Conservation (phyloP, 2,797 vertebrate species). For the Falco columbarius region DNA sequence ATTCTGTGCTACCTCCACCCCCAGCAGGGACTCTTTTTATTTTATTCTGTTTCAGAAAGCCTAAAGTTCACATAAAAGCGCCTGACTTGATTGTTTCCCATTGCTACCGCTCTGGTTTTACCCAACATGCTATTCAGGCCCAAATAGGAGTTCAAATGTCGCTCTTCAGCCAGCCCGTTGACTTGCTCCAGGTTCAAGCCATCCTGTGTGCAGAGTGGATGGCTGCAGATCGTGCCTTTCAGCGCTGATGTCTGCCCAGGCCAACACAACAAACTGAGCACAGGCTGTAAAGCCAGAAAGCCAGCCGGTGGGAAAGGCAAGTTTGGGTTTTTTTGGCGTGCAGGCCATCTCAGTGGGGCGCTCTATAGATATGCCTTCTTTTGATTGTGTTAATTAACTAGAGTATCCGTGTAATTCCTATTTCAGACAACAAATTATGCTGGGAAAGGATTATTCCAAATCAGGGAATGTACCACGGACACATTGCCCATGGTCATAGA, state of each 20-base stretch:
- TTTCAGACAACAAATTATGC: not conserved
- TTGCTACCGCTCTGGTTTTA: not conserved
- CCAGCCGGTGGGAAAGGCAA: not conserved
- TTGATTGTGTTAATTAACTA: not conserved
- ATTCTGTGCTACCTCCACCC: not conserved
- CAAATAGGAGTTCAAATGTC: not conserved
- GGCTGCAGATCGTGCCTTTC: not conserved
- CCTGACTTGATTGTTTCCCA: not conserved
- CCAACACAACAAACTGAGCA: not conserved
- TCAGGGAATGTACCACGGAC: not conserved
- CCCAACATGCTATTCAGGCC: not conserved
- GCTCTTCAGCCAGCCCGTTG: not conserved
- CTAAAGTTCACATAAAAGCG: not conserved
- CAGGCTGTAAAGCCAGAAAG: not conserved
- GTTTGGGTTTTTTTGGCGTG: not conserved
- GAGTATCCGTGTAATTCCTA: not conserved
- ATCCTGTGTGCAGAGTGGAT: accelerated
- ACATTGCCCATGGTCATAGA: not conserved
- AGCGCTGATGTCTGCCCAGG: not conserved
- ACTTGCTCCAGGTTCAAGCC: not conserved
- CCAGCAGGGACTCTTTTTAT: not conserved
- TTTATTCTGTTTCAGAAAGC: not conserved
- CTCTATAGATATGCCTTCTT: not conserved
- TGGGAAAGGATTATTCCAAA: not conserved
- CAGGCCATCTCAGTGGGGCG: not conserved